These are phyloP conservation scores for Centropus unirufus DNA, from an alignment of 2,113 vertebrate species.

Conservation along the genomic window DNA sequence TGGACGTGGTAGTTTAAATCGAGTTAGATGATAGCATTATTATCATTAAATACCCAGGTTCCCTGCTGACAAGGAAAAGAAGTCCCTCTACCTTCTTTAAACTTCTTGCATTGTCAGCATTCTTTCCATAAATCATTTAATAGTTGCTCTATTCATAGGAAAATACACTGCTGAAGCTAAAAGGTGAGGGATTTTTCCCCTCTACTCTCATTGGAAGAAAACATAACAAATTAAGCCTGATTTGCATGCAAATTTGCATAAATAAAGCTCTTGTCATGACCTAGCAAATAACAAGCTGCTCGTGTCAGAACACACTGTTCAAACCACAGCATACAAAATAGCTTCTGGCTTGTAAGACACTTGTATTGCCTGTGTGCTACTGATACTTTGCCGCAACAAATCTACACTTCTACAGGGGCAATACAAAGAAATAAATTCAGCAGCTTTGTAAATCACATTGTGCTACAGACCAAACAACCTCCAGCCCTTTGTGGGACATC, in stretches of 20 bases:
- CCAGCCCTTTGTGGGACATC: neutral
- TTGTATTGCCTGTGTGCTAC: neutral
- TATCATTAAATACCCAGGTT: neutral
- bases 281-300: conserved; percentile 27
- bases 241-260: conserved; percentile 73
- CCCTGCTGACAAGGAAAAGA: neutral
- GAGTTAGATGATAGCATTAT: neutral
- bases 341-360: neutral
- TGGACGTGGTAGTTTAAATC: neutral
- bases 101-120: conserved; percentile 46
- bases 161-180: conserved; percentile 43
- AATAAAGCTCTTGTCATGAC: conserved; percentile 27
- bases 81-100: neutral
- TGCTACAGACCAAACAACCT: neutral
- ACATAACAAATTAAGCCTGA: conserved; percentile 18
- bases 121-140: conserved; percentile 45
- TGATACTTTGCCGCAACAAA: neutral
- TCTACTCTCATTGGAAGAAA: conserved; percentile 10
- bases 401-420: neutral
- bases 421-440: neutral
- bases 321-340: neutral
- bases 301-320: conserved; percentile 8
- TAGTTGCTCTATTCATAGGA: conserved; percentile 46
- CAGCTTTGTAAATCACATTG: neutral
- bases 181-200: neutral